Conservation (phyloP, 2,113 vertebrate species). For the Lathamus discolor region DNA sequence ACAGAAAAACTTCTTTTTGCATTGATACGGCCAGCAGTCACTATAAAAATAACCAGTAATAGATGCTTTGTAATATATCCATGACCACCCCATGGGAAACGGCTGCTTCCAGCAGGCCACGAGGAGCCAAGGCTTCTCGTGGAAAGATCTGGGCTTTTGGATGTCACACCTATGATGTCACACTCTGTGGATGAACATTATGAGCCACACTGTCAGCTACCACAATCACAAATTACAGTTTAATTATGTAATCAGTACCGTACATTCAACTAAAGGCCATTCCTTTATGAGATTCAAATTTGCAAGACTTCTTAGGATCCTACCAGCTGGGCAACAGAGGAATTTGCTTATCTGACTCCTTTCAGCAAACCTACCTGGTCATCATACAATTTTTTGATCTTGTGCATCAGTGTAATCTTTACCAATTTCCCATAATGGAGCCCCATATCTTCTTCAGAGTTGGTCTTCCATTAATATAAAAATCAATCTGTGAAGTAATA, state of each 20-base stretch:
- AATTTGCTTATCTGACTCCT: not conserved
- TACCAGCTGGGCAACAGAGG: not conserved
- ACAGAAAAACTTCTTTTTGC: not conserved
- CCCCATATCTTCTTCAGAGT: not conserved
- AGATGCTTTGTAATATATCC: not conserved
- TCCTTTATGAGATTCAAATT: not conserved
- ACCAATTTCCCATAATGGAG: not conserved
- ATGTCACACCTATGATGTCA: not conserved
- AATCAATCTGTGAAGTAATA: not conserved
- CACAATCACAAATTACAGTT: not conserved
- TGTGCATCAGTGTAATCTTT: not conserved
- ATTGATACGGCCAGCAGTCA: not conserved
- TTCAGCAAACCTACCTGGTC: not conserved
- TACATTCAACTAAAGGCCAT: not conserved
- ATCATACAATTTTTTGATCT: not conserved
- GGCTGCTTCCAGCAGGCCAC: not conserved
- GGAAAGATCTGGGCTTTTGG: not conserved
- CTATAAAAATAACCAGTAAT: conserved; percentile 21
- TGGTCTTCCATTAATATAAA: not conserved
- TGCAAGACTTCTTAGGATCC: not conserved
- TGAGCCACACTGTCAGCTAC: not conserved
- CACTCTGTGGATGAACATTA: not conserved
- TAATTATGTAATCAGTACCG: not conserved
- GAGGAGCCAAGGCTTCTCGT: not conserved
- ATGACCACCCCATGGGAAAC: not conserved